Base-by-base conservation (phyloP, 2,113 vertebrate species). In the Phodopus roborovskii region DNA sequence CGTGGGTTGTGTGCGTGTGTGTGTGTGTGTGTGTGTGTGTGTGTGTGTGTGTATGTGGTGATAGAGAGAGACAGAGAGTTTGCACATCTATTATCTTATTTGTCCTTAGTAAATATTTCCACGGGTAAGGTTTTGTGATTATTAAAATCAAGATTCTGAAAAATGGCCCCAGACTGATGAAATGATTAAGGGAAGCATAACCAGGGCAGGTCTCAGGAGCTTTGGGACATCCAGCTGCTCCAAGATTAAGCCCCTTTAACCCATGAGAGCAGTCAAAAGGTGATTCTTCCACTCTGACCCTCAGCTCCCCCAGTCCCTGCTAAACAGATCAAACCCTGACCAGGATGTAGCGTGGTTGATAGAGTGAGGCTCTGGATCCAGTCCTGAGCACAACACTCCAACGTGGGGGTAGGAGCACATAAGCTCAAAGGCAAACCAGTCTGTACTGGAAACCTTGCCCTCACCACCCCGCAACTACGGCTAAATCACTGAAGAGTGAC, bases 111-210 rank as follows among this genome's bases (percentile, higher is more conserved):
- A 93, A 91, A 79, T 79, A 60, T 90, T 70, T 91, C 96, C 74
- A 79, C 42, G 66, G 36, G 68, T 94, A 74, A 79, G 62, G 58
- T 22, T 73, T 11, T 0, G 10, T 58, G 64, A 82, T 92, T 81
- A 87, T 91, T 95, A 94, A 93, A 45, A 56, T 62, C 91, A 81
- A 62, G 62, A 81, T 92, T 95, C 39, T 96, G 73, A 93, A 92
- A 91, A 50, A 48, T 70, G 39, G 39, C 19, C 20, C 30, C 26
- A 30, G 53, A 66, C 33, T 85, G 42, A 24, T 64, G 68, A 89
- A 94, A 68, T n/a, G 48, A 53, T 53, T 50, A 53, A 71, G 53
- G 28, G 58, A 33, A 50, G 12, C 73, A 75, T 68, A 68, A 30
- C 6, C 60, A 60, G 0, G 11, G 10, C 58, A 10, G 50, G 81